Evolutionary conservation across 2,113 vertebrate species (phyloP).

Genomic region (Daphoenositta chrysoptera): DNA sequence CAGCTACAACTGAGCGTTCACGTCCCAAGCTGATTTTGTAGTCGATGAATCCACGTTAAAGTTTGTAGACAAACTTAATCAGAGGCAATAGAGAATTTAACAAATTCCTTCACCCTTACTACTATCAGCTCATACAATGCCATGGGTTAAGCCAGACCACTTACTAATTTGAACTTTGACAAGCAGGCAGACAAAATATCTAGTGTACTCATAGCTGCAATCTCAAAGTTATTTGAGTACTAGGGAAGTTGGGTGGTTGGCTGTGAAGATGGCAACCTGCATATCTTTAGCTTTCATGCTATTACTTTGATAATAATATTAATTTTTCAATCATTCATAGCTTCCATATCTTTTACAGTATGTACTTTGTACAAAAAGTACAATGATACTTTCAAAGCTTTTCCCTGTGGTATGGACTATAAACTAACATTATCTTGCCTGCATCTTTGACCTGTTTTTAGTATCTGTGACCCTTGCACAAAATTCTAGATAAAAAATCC

Average conservation of each 20-base stretch:
- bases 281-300: background rate
- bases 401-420: background rate
- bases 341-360: background rate
- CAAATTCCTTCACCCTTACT: background rate
- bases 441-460: background rate
- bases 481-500: background rate
- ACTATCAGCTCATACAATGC: background rate
- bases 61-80: background rate
- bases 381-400: background rate
- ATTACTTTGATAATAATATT: background rate
- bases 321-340: background rate
- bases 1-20: background rate
- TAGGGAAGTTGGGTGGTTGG: background rate
- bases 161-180: background rate
- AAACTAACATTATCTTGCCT: background rate
- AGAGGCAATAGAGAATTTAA: conserved; percentile 4
- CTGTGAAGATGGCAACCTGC: background rate
- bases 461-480: background rate
- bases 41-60: conserved; percentile 10
- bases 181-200: background rate
- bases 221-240: background rate
- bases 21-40: conserved; percentile 9
- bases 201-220: background rate
- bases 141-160: background rate
- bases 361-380: background rate